Evolutionary conservation across 2,113 vertebrate species (phyloP).

Genomic region (Lepisosteus osseus): DNA sequence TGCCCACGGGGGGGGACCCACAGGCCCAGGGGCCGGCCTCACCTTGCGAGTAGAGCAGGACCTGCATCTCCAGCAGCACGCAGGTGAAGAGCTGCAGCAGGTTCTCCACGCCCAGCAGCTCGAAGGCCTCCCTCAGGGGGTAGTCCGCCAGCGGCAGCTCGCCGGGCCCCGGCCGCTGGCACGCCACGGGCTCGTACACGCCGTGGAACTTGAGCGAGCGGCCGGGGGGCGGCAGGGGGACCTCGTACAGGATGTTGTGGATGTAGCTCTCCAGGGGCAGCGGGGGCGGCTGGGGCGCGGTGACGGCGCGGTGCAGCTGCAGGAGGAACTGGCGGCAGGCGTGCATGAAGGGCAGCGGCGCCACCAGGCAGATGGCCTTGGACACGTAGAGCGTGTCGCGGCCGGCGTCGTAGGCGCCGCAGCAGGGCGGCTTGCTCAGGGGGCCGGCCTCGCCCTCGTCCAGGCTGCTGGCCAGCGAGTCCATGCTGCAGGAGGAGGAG

Average conservation of each 20-base stretch:
- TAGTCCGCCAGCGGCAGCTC: slow-evolving; percentile 91
- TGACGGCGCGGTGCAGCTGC: slow-evolving; percentile 86
- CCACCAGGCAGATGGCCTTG: slow-evolving; percentile 91
- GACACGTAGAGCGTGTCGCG: slow-evolving; percentile 90
- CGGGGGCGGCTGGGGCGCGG: slow-evolving; percentile 80
- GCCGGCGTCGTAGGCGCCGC: slow-evolving; percentile 78
- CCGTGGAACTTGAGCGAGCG: slow-evolving; percentile 90
- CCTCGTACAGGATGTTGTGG: slow-evolving; percentile 93
- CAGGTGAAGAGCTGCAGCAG: slow-evolving; percentile 94
- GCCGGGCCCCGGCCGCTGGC: slow-evolving; percentile 82
- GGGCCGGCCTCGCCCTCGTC: slow-evolving; percentile 81
- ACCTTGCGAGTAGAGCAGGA: slow-evolving; percentile 95
- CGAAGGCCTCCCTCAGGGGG: slow-evolving; percentile 81
- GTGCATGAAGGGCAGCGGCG: slow-evolving; percentile 92
- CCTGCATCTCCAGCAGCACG: slow-evolving; percentile 93
- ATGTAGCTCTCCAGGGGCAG: slow-evolving; percentile 95
- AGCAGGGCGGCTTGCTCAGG: slow-evolving; percentile 65
- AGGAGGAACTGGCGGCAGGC: slow-evolving; percentile 87
- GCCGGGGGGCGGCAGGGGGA: slow-evolving; percentile 87
- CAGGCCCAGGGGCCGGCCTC: slow-evolving; percentile 20
- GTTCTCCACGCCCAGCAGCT: slow-evolving; percentile 87
- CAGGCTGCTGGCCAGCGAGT: slow-evolving; percentile 84
- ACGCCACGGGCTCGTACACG: slow-evolving; percentile 88
- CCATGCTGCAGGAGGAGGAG: slow-evolving; percentile 91
- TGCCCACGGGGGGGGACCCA: too few relatives aligned